These are phyloP conservation scores for Halocynthia roretzi DNA, from an alignment of 23 tunicate species.

Conservation along the genomic window DNA sequence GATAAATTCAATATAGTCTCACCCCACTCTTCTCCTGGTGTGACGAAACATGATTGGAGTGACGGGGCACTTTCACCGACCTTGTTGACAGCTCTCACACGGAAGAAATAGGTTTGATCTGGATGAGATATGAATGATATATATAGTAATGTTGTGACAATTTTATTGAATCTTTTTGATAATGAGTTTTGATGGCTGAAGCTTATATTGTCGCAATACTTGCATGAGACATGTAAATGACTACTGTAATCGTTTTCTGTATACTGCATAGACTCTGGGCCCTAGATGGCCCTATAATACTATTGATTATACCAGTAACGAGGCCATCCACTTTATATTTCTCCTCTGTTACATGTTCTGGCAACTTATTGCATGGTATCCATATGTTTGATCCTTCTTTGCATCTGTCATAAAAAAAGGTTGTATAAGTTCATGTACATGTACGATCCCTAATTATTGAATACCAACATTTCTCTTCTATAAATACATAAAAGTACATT, in stretches of 20 bases:
- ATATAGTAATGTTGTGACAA: not conserved
- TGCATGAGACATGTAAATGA: too few relatives aligned
- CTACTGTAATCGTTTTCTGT: too few relatives aligned
- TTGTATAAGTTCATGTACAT: not conserved
- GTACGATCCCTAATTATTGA: not conserved
- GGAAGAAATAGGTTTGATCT: constrained; percentile 95
- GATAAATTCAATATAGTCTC: not conserved
- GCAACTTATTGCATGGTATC: constrained; percentile 87
- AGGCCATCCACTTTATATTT: constrained; percentile 81
- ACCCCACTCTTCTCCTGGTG: constrained; percentile 87
- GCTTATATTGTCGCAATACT: too few relatives aligned
- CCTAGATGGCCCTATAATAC: too few relatives aligned
- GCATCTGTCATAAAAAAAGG: constrained; percentile 32
- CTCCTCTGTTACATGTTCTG: constrained; percentile 57
- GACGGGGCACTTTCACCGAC: constrained; percentile 60
- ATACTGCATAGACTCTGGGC: too few relatives aligned
- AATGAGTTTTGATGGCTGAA: too few relatives aligned
- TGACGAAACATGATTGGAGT: constrained; percentile 69
- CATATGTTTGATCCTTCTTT: constrained; percentile 81
- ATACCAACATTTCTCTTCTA: not conserved
- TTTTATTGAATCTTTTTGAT: too few relatives aligned
- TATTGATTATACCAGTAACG: constrained; percentile 28
- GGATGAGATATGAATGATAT: not conserved
- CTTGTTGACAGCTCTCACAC: constrained; percentile 72
- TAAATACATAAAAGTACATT: not conserved